Evolutionary conservation across 1,140 invertebrate genomes (phyloP).

Genomic region (Magallana ariakensis): DNA sequence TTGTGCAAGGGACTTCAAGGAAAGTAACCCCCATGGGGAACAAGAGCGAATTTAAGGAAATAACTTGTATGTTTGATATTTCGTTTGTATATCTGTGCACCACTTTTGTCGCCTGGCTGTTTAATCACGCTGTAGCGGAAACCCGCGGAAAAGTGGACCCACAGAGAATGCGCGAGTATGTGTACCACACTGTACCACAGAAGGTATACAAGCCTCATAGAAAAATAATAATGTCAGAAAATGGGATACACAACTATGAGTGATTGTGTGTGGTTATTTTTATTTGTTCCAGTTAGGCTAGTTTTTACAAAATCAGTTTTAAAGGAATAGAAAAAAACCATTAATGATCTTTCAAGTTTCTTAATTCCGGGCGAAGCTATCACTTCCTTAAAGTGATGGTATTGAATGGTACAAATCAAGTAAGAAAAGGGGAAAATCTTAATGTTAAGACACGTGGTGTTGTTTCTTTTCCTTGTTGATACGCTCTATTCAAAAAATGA

Average conservation of each 20-base stretch:
- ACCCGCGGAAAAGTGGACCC: neutral
- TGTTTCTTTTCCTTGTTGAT: neutral
- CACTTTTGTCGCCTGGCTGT: neutral
- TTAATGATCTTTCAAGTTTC: neutral
- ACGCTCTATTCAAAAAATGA: neutral
- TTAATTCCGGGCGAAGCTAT: neutral
- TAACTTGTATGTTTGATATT: conserved; percentile 5
- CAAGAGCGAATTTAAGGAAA: conserved; percentile 23
- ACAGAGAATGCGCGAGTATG: neutral
- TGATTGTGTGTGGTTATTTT: too few relatives aligned
- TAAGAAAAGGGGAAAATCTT: neutral
- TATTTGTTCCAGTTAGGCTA: too few relatives aligned
- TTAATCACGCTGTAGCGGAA: conserved; percentile 7
- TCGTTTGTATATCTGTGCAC: neutral
- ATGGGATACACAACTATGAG: neutral
- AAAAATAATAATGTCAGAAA: conserved; percentile 4
- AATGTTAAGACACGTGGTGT: neutral
- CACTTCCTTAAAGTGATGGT: neutral
- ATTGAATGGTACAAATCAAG: neutral
- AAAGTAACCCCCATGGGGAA: neutral
- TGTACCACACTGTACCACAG: neutral
- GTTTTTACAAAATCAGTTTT: neutral
- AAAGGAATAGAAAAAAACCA: neutral
- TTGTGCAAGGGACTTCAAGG: conserved; percentile 21
- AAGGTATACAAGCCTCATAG: neutral